Evolutionary conservation across 2,113 vertebrate species (phyloP).

Genomic region (Axis porcinus): DNA sequence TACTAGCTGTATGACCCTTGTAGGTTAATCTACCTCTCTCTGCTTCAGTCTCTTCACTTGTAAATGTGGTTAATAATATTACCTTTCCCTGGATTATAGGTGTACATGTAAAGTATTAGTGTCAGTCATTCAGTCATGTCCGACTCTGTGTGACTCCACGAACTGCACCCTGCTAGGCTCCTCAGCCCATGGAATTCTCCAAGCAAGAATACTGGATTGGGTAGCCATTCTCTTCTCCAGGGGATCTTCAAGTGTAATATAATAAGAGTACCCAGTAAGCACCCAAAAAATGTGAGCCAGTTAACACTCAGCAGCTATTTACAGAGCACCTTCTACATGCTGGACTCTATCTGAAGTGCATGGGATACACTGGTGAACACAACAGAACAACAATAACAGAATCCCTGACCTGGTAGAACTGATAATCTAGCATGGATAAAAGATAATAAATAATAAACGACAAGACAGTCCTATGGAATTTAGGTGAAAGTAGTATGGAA

Average conservation of each 20-base stretch:
- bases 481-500: not conserved
- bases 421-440: not conserved
- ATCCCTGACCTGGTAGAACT: not conserved
- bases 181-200: not conserved
- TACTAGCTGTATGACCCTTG: not conserved
- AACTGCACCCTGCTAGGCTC: not conserved
- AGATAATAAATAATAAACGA: not conserved
- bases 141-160: not conserved
- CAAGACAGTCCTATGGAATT: not conserved
- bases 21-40: not conserved
- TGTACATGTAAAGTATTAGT: not conserved
- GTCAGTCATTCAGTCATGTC: not conserved
- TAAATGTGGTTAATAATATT: not conserved
- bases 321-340: rapidly evolving
- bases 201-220: not conserved
- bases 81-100: not conserved
- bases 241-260: not conserved
- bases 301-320: not conserved
- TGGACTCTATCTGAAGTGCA: not conserved
- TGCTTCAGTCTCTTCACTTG: not conserved
- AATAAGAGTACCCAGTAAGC: not conserved
- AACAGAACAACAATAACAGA: not conserved
- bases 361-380: not conserved
- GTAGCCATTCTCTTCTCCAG: not conserved
- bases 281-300: not conserved